Conservation (phyloP, 2,888 invertebrate species). For the Drosophila austrosaltans region DNA sequence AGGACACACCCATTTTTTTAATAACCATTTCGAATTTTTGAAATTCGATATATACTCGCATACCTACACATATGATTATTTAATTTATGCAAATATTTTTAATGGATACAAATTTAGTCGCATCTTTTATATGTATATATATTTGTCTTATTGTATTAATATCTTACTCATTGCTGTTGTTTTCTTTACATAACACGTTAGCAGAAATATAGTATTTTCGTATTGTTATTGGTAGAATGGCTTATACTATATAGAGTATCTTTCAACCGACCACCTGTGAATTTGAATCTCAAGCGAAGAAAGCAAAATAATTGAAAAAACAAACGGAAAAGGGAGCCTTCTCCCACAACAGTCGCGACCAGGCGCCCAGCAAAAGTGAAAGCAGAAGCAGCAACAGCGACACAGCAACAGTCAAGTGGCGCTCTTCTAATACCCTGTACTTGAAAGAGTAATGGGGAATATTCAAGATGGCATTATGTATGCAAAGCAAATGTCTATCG, state of each 20-base stretch:
- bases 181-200: slow-evolving; percentile 13
- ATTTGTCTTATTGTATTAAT: slow-evolving; percentile 1
- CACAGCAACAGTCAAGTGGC: slow-evolving; percentile 6
- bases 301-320: no score
- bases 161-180: slow-evolving; percentile 9
- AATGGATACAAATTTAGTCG: slow-evolving; percentile 3
- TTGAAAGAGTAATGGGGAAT: no score
- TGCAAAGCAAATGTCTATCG: not conserved
- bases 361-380: slow-evolving; percentile 57
- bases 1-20: not conserved
- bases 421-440: not conserved
- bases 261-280: slow-evolving; percentile 1
- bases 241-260: not conserved
- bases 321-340: slow-evolving; percentile 12
- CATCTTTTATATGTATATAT: not conserved
- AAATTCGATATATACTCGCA: not conserved
- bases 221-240: not conserved
- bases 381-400: slow-evolving; percentile 18
- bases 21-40: not conserved
- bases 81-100: slow-evolving; percentile 7
- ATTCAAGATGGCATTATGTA: not conserved
- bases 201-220: not conserved
- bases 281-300: not conserved
- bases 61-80: not conserved
- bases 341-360: slow-evolving; percentile 41